A percentile compares a stretch with the other conserved stretches of the same genome.
Conservation (phyloP, 2,888 invertebrate genomes). For the Enchytraeus crypticus region DNA sequence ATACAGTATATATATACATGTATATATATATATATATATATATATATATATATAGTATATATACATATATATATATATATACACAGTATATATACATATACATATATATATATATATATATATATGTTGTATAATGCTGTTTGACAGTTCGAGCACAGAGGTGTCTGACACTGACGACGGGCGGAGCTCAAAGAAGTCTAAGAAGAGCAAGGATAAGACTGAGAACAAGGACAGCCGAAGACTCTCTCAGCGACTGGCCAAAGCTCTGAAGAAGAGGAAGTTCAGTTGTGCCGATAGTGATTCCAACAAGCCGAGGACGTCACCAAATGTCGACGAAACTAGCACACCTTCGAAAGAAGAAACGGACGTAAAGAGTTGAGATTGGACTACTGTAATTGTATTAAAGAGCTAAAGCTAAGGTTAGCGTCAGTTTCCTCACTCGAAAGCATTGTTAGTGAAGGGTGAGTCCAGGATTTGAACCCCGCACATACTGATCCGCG, state of each 20-base stretch:
- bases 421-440: no score
- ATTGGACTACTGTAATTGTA: not conserved
- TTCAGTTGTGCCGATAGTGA: slow-evolving; percentile 2
- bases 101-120: no score
- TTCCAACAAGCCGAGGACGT: not conserved
- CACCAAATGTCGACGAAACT: not conserved
- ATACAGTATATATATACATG: no score
- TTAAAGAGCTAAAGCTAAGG: no score
- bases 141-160: not conserved
- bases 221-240: not conserved
- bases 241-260: not conserved
- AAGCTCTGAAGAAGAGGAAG: slow-evolving; percentile 3
- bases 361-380: not conserved
- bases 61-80: no score
- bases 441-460: no score
- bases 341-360: not conserved
- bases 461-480: no score
- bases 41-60: no score
- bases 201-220: not conserved
- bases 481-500: no score
- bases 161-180: not conserved
- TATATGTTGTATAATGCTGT: not conserved
- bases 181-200: slow-evolving; percentile 3
- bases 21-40: no score
- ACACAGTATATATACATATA: no score